A percentile compares a stretch with the other conserved stretches of the same genome.
Evolutionary conservation across 2,797 vertebrate genomes (phyloP).

Genomic region (Fistularia commersonii): DNA sequence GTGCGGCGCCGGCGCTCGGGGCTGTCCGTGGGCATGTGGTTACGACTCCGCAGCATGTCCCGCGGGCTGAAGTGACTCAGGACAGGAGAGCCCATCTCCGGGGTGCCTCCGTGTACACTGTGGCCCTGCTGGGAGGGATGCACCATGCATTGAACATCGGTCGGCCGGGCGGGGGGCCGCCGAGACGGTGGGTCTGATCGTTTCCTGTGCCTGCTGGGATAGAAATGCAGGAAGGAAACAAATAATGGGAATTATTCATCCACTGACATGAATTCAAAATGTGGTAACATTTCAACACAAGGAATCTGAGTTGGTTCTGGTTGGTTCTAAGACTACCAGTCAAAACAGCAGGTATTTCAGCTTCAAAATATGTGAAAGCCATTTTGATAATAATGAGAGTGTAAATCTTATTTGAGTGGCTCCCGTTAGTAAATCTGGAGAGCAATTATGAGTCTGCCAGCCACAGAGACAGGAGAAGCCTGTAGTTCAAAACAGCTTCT

Average conservation of each 20-base stretch:
- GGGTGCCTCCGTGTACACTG: conserved; percentile 74
- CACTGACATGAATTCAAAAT: too few species aligned
- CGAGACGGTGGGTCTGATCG: conserved; percentile 84
- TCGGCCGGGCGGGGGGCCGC: conserved; percentile 86
- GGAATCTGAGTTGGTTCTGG: too few species aligned
- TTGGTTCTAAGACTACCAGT: too few species aligned
- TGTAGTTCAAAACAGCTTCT: too few species aligned
- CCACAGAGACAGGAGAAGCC: too few species aligned
- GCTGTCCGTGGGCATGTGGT: conserved; percentile 82
- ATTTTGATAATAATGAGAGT: too few species aligned
- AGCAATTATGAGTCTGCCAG: too few species aligned
- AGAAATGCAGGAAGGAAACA: conserved; percentile 1
- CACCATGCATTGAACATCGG: conserved; percentile 85
- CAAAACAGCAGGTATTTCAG: too few species aligned
- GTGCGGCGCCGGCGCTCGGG: conserved; percentile 87
- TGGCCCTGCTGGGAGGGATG: conserved; percentile 82
- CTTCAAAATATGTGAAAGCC: too few species aligned
- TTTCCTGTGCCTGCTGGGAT: conserved; percentile 86
- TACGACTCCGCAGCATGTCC: conserved; percentile 84
- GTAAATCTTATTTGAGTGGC: too few species aligned
- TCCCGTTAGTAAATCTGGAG: too few species aligned
- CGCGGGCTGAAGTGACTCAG: conserved; percentile 86
- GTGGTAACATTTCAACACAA: too few species aligned
- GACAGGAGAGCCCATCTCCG: conserved; percentile 85
- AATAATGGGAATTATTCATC: not conserved